These are phyloP conservation scores for Hylaeus volcanicus DNA, from an alignment of 1,140 invertebrate genomes.

Conservation along the genomic window DNA sequence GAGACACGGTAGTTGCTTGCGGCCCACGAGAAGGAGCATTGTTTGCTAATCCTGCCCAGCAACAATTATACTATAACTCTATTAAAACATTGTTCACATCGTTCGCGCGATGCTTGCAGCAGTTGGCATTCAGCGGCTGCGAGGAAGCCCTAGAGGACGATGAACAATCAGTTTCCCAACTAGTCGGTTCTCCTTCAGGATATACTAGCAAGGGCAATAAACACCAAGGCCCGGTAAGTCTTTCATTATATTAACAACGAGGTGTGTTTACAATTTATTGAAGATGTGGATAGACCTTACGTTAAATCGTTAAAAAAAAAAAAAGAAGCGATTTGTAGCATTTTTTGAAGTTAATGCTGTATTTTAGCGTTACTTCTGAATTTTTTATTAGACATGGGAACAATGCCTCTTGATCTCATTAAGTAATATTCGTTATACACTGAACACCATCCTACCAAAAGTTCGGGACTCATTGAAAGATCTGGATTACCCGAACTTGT, in stretches of 20 bases:
- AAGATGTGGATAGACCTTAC: background rate
- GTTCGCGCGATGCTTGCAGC: constrained; percentile 84
- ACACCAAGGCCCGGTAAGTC: constrained; percentile 72
- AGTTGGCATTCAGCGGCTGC: constrained; percentile 84
- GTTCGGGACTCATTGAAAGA: constrained; percentile 81
- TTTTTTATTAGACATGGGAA: constrained; percentile 85
- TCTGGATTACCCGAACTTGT: constrained; percentile 75
- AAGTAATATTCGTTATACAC: constrained; percentile 94
- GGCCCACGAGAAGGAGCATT: constrained; percentile 87
- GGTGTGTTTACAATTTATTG: constrained; percentile 12
- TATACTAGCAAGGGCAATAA: constrained; percentile 76
- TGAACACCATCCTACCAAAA: constrained; percentile 86
- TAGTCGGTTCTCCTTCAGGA: constrained; percentile 83
- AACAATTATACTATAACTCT: constrained; percentile 85
- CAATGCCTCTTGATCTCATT: constrained; percentile 91
- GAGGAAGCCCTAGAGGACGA: constrained; percentile 82
- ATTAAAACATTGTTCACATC: constrained; percentile 87
- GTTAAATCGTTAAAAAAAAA: constrained; percentile 29
- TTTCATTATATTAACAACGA: background rate
- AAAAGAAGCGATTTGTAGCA: constrained; percentile 25
- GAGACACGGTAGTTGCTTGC: constrained; percentile 90
- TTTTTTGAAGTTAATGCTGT: constrained; percentile 32
- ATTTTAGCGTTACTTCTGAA: constrained; percentile 38
- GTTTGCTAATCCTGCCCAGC: constrained; percentile 84
- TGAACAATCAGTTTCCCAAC: constrained; percentile 83